Percentiles rank a stretch among this genome's conserved stretches.
Evolutionary conservation across 2,888 invertebrate genomes (phyloP).

Genomic region (Hypomecis atomaria): DNA sequence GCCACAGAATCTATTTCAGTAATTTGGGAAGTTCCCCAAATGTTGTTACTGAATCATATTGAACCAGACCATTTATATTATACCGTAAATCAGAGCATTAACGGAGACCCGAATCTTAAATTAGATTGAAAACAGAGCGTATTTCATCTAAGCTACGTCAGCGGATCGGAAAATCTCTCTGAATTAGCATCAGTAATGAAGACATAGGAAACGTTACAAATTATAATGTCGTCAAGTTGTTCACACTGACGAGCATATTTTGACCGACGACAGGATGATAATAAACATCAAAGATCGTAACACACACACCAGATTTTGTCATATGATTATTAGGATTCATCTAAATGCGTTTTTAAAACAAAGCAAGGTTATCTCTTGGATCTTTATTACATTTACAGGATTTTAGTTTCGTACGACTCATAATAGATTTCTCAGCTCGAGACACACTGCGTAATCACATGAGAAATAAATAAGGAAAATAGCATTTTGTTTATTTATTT

Average conservation of each 20-base stretch:
- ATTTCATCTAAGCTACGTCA: slow-evolving; percentile 18
- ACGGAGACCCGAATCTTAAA: slow-evolving; percentile 40
- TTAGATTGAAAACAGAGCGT: slow-evolving; percentile 36
- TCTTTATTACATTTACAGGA: neutral
- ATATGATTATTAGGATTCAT: slow-evolving; percentile 1
- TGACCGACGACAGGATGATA: slow-evolving; percentile 14
- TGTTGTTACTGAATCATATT: slow-evolving; percentile 24
- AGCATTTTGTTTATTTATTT: too few species aligned
- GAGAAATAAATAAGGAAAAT: too few species aligned
- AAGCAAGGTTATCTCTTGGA: slow-evolving; percentile 4
- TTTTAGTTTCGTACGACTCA: neutral
- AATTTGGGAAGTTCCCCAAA: slow-evolving; percentile 39
- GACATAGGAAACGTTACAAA: slow-evolving; percentile 9
- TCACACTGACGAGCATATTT: slow-evolving; percentile 9
- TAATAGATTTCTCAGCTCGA: neutral
- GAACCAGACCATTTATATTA: slow-evolving; percentile 39
- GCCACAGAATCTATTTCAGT: slow-evolving; percentile 21
- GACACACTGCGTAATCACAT: too few species aligned
- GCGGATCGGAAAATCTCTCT: slow-evolving; percentile 5
- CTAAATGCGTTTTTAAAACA: slow-evolving; percentile 8
- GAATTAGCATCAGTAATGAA: slow-evolving; percentile 19
- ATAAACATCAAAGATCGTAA: slow-evolving; percentile 22
- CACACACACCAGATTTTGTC: slow-evolving; percentile 2
- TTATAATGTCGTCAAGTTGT: slow-evolving; percentile 14
- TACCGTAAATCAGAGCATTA: slow-evolving; percentile 34